Base-by-base conservation (phyloP, 2,888 invertebrate genomes). In the Steromphala cineraria region DNA sequence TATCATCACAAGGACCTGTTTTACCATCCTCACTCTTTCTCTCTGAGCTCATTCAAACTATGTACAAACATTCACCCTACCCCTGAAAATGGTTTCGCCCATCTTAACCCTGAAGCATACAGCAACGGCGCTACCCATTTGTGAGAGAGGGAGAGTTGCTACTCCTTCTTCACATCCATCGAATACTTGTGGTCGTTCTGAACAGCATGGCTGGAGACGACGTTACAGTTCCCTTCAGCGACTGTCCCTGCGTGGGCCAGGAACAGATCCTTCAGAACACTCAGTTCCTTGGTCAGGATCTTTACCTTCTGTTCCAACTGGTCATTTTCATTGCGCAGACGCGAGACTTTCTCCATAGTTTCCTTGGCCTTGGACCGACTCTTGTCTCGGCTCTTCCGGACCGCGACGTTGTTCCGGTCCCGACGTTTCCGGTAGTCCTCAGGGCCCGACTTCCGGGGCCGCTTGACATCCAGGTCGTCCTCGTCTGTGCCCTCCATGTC, bases 361-460 rank as follows among this genome's bases (percentile, higher is more conserved):
- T 98, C 98, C 86, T 98, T 95, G 62, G 98, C 97, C 79, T 98
- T 96, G 84, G 97, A 96, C 94, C 98, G 98, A 83, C 98, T 98
- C 95, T 98, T 98, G 94, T 98, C 98, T 84, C 99, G 95, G 81
- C 97, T 98, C 93, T 98, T 98, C 85, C 98, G 95, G 78, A 99
- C 99, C 4, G 99, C 98, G 90, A 98, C 98, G 93, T 99, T 99
- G 94, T 99, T 99, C 88, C 98, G 95, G 92, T 98, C 98, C 56
- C 99, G 95, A 84, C 98, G 95, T 84, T 97, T 94, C 88, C 97
- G 95, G 94, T 99, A 99, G 93, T 98, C 98, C 91, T 98, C 98
- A 24, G 80, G 83, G 19, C 40, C 40, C 56, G 40, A 19, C 74
- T 80, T 77, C 56, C 52, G 53, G 19, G 53, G 19, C 24, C 71